Evolutionary conservation across 2,113 vertebrate species (phyloP).

Genomic region (Eretmochelys imbricata): DNA sequence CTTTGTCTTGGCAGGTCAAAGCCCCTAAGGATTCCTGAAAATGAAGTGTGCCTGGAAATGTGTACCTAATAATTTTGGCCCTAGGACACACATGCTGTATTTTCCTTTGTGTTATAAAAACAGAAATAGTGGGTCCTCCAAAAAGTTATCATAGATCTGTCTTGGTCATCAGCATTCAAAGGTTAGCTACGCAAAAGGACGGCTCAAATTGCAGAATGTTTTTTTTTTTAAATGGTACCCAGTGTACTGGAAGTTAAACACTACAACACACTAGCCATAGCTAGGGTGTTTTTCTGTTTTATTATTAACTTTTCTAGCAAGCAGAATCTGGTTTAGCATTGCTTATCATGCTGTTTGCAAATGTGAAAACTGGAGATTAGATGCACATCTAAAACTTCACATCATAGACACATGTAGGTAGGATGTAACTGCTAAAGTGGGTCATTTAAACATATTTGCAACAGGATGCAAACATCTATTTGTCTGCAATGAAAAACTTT

Average conservation of each 20-base stretch:
- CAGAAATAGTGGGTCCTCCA: background rate
- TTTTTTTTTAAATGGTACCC: conserved; percentile 2
- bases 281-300: background rate
- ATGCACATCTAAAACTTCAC: background rate
- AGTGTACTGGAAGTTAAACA: background rate
- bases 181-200: background rate
- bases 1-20: conserved; percentile 6
- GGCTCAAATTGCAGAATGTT: background rate
- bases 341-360: background rate
- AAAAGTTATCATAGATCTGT: background rate
- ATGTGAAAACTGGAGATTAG: background rate
- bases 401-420: background rate
- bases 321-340: conserved; percentile 11
- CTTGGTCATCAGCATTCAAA: background rate
- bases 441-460: background rate
- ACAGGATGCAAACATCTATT: background rate
- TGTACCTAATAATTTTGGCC: background rate
- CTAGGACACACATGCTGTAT: accelerated
- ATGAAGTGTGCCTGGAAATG: background rate
- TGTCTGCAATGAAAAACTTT: background rate
- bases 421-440: background rate
- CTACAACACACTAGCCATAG: background rate
- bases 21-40: background rate
- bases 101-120: conserved; percentile 2
- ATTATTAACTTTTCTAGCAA: background rate